phyloP scores from a whole-genome alignment of 2,888 invertebrate genomes.

The Corythucha ciliata region DNA sequence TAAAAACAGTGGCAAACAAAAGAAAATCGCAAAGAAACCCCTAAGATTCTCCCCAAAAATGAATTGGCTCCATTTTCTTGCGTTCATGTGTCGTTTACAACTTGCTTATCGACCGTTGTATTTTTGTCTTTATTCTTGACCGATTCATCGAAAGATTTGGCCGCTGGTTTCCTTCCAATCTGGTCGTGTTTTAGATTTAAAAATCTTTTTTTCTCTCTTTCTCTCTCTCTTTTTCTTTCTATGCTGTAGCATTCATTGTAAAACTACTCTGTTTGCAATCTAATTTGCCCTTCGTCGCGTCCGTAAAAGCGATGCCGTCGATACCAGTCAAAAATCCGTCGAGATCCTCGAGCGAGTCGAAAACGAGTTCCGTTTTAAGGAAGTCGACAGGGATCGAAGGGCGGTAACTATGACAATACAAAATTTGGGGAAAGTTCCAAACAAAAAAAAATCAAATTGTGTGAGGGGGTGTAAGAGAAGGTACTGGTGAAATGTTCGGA shows the following conservation, averaged over 20 bases:
- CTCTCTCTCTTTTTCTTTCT: not conserved
- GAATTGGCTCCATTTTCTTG: too few species aligned
- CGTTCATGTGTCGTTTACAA: too few species aligned
- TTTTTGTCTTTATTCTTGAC: too few species aligned
- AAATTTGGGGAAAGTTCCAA: slow-evolving; percentile 13
- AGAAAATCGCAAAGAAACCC: too few species aligned
- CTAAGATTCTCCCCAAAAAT: too few species aligned
- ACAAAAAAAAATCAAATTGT: too few species aligned
- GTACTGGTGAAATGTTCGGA: too few species aligned
- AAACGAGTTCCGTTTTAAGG: slow-evolving; percentile 80
- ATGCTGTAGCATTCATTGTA: slow-evolving; percentile 40
- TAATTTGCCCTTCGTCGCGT: slow-evolving; percentile 59
- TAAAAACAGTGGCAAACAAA: too few species aligned
- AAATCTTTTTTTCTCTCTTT: not conserved
- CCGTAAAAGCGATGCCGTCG: slow-evolving; percentile 63
- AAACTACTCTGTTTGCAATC: slow-evolving; percentile 81
- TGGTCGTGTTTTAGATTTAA: too few species aligned
- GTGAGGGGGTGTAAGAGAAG: slow-evolving; percentile 1
- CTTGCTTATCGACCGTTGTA: too few species aligned
- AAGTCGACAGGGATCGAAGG: slow-evolving; percentile 80
- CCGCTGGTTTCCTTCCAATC: too few species aligned
- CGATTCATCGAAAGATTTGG: too few species aligned
- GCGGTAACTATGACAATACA: slow-evolving; percentile 65
- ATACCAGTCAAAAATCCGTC: slow-evolving; percentile 79
- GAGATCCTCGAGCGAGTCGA: slow-evolving; percentile 72